Evolutionary conservation across 2,113 vertebrate species (phyloP), one percentile per base, ranked within the genome.

Genomic region (Petrocephalus microphthalmus): DNA sequence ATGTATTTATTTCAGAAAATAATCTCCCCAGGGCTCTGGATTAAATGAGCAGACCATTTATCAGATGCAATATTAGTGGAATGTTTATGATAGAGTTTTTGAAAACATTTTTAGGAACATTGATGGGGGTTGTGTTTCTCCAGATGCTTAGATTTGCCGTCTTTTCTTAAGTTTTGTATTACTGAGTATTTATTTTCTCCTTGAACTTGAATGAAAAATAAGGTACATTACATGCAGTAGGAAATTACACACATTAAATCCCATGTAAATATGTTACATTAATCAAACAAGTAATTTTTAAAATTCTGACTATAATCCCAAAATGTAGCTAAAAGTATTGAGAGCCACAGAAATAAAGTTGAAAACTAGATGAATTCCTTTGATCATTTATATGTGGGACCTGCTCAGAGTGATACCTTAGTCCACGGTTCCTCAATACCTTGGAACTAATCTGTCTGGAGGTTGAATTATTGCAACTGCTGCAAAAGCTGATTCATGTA

Each of bases 381-480:
- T 49, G 22, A 25, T 57, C 25, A n/a, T 20, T 52, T 17, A 20
- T n/a, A 20, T 5, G 81, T 86, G 5, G 54, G 29, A 84, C 51
- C 29, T 81, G 10, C 49, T 52, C 52, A 25, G 54, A 87, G n/a
- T 37, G 25, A 25, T 20, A 11, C 22, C n/a, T 25, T 33, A n/a
- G 85, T 86, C n/a, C 92, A 88, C 89, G 90, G 89, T 91, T 92
- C 90, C 84, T 93, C 92, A 93, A 90, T 91, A 91, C 94, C 91
- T 92, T 88, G 91, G 93, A 95, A 94, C 90, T 95, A 94, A 95
- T 95, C 93, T 94, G 93, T 93, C 92, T 95, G 91, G 92, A 93
- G 94, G 92, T 91, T 90, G n/a, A 20, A 82, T 87, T 89, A 89
- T 45, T 83, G 87, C 84, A 87, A 92, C 92, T 91, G 92, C 93